Evolutionary conservation across 2,113 vertebrate species (phyloP), one percentile per base, ranked within the genome.

Genomic region (Vanacampus margaritifer): DNA sequence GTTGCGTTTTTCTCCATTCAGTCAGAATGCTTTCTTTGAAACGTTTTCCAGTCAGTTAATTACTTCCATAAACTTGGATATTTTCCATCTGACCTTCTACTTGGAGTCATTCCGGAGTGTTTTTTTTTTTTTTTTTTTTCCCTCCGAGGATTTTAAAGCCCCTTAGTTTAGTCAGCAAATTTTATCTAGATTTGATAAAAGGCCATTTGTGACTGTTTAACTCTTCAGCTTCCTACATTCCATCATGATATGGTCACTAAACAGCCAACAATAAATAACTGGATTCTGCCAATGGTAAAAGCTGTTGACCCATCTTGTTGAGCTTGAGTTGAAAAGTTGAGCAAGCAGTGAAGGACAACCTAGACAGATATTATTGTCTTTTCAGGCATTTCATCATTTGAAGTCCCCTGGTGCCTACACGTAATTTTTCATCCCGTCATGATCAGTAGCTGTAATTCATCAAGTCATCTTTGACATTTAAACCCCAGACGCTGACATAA

Each of bases 51-150:
- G 45, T 51, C 35, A 37, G 62, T 63, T 64, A 58, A 79, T 77
- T 73, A 61, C 72, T 82, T 87, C 81, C 60, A 84, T 82, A 87
- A 75, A 74, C 72, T 37, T 64, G 68, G 51, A 78, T 78, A 72
- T 81, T 83, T 86, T 85, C 79, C 76, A 75, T 73, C 65, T 78
- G 77, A 79, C 54, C 60, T 26, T 62, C 4, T 6, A 39, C 58
- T n/a, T 19, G 1, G 57, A 32, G 32, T 35, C 14, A 21, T 59
- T 19, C 8, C 19, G 32, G 57, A 61, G 11, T 37, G 6, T 26
- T 24, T 58, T 32, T 32, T 32, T 32, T 32, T 32, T 32, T 26
- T 43, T 23, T 8, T 32, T 32, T 26, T 43, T 23, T 8, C 5
- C 32, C 23, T 17, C 39, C 7, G 3, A 17, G 60, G 36, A 23